Base-by-base conservation (phyloP, 35 echinoderm and acorn worm genomes). In the Diadema setosum region DNA sequence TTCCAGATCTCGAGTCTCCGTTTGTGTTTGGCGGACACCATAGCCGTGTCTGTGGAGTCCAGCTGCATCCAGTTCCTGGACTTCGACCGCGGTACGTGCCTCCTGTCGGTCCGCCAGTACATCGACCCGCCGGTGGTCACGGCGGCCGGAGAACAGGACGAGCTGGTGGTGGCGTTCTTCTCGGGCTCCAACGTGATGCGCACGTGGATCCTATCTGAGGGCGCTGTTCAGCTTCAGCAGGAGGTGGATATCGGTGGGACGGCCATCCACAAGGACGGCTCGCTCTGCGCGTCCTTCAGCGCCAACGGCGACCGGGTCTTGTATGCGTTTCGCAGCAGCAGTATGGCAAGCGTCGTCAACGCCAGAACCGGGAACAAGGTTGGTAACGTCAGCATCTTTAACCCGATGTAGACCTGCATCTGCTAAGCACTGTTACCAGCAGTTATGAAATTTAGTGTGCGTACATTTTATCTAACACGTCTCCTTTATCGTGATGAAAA, bases 261-360 rank as follows among this genome's bases (percentile, higher is more conserved):
- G 25, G 86, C 85, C 0, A 93, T 98, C 3, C 96, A 98, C 58
- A 89, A 94, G 81, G 96, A 98, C 25, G 63, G 39, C 50, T 98
- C 96, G 3, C 18, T 98, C 37, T 89, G 92, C 31, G 64, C 87
- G 15, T 94, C 96, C 5, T 58, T 92, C 5, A 87, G 90, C 42
- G 76, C 89, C 1, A 48, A 82, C 25, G 96, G 86, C 27, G 93
- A 94, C 20, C 91, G 91, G 48, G 92, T 92, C 11, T 65, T 98
- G 5, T 98, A 89, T 83, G 96, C 96, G 5, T 98, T 94, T 49
- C 41, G 96, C 45, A 98, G 96, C 81, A 91, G 90, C 42, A 92
- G 84, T 81, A 84, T 44, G 41, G 96, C 92, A 3, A 75, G 85
- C 26, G 92, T 92, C 7, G 57, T 90, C 4, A 92, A 98, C 81